phyloP scores from a whole-genome alignment of 2,797 vertebrate genomes.

The Ambastaia sidthimunki region DNA sequence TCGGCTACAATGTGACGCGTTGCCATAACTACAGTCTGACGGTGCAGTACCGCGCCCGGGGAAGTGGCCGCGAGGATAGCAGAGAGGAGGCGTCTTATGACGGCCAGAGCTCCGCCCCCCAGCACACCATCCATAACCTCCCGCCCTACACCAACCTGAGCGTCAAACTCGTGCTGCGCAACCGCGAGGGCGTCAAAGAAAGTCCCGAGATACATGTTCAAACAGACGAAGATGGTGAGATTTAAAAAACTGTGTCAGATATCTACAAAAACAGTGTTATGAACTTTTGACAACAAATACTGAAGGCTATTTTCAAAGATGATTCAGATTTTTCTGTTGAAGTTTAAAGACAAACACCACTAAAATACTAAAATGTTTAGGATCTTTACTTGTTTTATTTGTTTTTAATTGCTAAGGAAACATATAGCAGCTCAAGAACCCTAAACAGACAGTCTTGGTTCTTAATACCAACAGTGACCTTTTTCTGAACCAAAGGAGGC shows the following conservation, averaged over 20 bases:
- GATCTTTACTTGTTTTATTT: too few species aligned
- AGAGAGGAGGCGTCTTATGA: conserved; percentile 92
- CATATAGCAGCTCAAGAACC: not conserved
- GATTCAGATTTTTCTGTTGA: too few species aligned
- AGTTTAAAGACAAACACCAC: too few species aligned
- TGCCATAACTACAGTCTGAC: conserved; percentile 97
- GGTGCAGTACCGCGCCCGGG: conserved; percentile 87
- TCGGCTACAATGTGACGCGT: conserved; percentile 97
- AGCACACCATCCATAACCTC: conserved; percentile 93
- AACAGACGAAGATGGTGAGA: conserved; percentile 96
- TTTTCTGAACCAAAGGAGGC: not conserved
- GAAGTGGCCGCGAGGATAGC: conserved; percentile 87
- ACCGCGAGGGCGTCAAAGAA: conserved; percentile 92
- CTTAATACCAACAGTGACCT: not conserved
- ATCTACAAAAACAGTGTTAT: not conserved
- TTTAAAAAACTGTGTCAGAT: not conserved
- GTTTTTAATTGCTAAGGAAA: not conserved
- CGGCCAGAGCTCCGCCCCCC: conserved; percentile 86
- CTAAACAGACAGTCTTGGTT: not conserved
- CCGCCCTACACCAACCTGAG: conserved; percentile 96
- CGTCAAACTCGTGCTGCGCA: conserved; percentile 91
- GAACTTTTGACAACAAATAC: too few species aligned
- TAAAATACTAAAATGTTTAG: too few species aligned
- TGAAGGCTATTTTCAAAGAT: too few species aligned
- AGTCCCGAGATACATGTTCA: conserved; percentile 90